These are phyloP conservation scores for Ictalurus punctatus DNA, from an alignment of 2,113 vertebrate species.

Conservation along the genomic window DNA sequence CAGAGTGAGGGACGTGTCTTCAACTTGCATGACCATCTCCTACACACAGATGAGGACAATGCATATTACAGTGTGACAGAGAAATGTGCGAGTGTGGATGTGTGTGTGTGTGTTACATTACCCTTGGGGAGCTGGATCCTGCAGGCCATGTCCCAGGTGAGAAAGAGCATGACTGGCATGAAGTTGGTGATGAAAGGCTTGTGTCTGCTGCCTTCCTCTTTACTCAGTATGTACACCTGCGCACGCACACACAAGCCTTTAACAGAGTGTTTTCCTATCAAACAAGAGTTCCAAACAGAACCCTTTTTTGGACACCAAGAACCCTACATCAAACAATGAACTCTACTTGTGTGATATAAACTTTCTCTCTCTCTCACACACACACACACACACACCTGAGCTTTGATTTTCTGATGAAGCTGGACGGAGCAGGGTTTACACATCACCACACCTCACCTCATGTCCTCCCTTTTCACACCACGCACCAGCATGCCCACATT, in stretches of 20 bases:
- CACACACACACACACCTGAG: constrained; percentile 74
- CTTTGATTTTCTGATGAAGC: constrained; percentile 82
- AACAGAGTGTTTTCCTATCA: not conserved
- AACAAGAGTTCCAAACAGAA: not conserved
- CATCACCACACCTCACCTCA: constrained; percentile 86
- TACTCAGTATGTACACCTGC: constrained; percentile 86
- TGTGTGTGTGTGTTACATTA: constrained; percentile 70
- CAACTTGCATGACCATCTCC: constrained; percentile 91
- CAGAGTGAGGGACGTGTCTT: constrained; percentile 77
- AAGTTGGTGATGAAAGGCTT: constrained; percentile 85
- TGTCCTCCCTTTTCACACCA: constrained; percentile 84
- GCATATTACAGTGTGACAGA: not conserved
- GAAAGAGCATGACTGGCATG: constrained; percentile 89
- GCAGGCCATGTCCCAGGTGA: constrained; percentile 91
- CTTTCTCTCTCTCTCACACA: not conserved
- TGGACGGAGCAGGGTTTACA: constrained; percentile 82
- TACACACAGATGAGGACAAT: constrained; percentile 48
- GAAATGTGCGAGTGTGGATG: not conserved
- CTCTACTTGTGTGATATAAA: not conserved
- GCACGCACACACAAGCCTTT: not conserved
- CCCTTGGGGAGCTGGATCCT: constrained; percentile 70
- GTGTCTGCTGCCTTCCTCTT: constrained; percentile 87
- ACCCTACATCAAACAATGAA: not conserved
- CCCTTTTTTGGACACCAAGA: not conserved
- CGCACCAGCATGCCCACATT: constrained; percentile 84